These are phyloP conservation scores for Siniperca knerii DNA, from an alignment of 2,113 vertebrate species.

Conservation along the genomic window DNA sequence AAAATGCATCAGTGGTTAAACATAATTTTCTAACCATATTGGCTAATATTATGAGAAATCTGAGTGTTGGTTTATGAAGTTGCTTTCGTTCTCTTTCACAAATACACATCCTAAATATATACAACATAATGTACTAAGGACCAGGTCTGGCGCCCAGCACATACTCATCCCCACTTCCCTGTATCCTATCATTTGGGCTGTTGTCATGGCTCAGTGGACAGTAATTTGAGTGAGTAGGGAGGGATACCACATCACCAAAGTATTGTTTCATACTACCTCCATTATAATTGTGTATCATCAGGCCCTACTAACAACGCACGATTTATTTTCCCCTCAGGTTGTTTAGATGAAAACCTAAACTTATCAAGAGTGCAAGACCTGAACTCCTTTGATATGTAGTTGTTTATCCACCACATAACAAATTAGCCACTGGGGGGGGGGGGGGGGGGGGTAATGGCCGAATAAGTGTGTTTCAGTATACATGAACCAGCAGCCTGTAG, in stretches of 20 bases:
- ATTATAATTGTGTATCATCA: slow-evolving; percentile 36
- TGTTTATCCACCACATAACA: neutral
- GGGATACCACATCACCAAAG: slow-evolving; percentile 34
- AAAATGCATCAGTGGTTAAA: neutral
- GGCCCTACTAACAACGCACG: neutral
- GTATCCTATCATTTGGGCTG: slow-evolving; percentile 54
- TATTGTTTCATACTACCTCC: slow-evolving; percentile 35
- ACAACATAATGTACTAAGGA: neutral
- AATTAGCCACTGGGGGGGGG: slow-evolving; percentile 7
- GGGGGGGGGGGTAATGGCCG: neutral
- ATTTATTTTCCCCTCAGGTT: slow-evolving; percentile 23
- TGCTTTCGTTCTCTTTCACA: neutral
- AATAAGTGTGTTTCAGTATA: neutral
- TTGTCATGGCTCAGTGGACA: slow-evolving; percentile 18
- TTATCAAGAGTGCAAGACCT: neutral
- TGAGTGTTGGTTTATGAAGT: neutral
- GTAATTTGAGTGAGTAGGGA: slow-evolving; percentile 50
- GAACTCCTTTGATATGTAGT: neutral
- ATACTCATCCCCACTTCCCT: slow-evolving; percentile 2
- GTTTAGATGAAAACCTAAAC: slow-evolving; percentile 12
- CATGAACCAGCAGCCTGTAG: slow-evolving; percentile 3
- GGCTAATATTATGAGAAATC: neutral
- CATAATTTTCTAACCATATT: neutral
- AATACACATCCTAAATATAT: slow-evolving; percentile 29
- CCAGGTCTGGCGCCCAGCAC: neutral